Percentiles rank a stretch among this genome's conserved stretches.
These are phyloP conservation scores for Trichechus manatus DNA, from an alignment of 2,113 vertebrate species.

Conservation along the genomic window DNA sequence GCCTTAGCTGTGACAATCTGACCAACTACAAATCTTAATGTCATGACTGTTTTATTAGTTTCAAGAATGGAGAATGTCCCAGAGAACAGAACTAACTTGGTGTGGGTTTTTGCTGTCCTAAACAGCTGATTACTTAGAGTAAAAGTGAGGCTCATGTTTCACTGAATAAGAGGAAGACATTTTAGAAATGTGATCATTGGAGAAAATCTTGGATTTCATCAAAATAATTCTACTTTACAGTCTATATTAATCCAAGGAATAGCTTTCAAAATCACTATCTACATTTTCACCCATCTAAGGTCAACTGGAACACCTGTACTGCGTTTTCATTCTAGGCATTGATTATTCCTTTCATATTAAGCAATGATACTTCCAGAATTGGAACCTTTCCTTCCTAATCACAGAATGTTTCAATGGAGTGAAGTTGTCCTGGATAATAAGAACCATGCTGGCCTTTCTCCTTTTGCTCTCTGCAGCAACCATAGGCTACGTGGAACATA, in stretches of 20 bases:
- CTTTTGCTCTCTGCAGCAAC: background rate
- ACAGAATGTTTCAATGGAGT: background rate
- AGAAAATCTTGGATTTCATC: background rate
- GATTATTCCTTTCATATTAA: background rate
- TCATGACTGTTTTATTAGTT: background rate
- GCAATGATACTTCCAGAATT: background rate
- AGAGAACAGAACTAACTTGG: background rate
- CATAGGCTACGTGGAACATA: background rate
- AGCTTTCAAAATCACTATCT: slow-evolving; percentile 12
- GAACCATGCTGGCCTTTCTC: background rate
- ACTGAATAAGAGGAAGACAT: background rate
- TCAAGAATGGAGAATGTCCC: background rate
- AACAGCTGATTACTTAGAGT: background rate
- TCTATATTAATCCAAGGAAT: background rate
- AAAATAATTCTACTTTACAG: slow-evolving; percentile 36
- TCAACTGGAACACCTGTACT: background rate
- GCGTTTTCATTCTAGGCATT: background rate
- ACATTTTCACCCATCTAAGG: background rate
- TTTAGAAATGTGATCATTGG: slow-evolving; percentile 40
- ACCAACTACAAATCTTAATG: background rate
- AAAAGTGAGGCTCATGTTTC: background rate
- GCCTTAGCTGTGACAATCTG: slow-evolving; percentile 1
- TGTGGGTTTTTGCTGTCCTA: background rate
- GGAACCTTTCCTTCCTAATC: background rate
- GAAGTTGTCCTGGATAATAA: background rate